Base-by-base conservation (phyloP, 2,888 invertebrate species). In the Thumatha senex region DNA sequence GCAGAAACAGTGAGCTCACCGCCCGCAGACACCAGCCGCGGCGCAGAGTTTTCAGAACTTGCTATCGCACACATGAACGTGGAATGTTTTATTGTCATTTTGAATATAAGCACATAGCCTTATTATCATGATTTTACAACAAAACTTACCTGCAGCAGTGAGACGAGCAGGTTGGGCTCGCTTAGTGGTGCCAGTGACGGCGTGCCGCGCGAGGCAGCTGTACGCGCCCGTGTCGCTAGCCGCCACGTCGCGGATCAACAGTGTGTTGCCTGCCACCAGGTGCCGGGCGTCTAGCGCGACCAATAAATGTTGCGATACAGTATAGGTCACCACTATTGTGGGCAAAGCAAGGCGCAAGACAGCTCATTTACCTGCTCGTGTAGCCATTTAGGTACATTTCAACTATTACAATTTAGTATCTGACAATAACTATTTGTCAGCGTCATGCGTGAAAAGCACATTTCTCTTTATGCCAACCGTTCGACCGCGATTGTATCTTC, bases 201-300 rank as follows among this genome's bases (percentile, higher is more conserved):
- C 84, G 81, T 95, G 95, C 14, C 94, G 89, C 46, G 95, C 95
- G 51, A 94, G 88, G 78, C 96, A 96, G 62, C 94, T 93, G 84
- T 95, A 96, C 42, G 92, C 86, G 24, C 93, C 93, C 63, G 93
- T 92, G 57, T 94, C 94, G 63, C 94, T 93, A 59, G 93, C 89
- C 7, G 90, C 2, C 58, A 67, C 81, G 54, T 67, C 81, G 36
- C 82, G 82, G 38, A 89, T 71, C 58, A 89, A 77, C 68, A 89
- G 74, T 59, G 72, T 69, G 66, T 67, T 69, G 40, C 84, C 88
- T 40, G 84, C 83, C 51, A 63, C 54, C 51, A 89, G 48, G 71
- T 77, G 79, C 11, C 84, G 82, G 1, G 84, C 70, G 33, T 80
- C 88, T 87, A 67, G 2, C 0, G 9, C n/a, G n/a, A n/a, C n/a